These are phyloP conservation scores for Jacana jacana DNA, from an alignment of 2,113 vertebrate genomes.

Conservation along the genomic window DNA sequence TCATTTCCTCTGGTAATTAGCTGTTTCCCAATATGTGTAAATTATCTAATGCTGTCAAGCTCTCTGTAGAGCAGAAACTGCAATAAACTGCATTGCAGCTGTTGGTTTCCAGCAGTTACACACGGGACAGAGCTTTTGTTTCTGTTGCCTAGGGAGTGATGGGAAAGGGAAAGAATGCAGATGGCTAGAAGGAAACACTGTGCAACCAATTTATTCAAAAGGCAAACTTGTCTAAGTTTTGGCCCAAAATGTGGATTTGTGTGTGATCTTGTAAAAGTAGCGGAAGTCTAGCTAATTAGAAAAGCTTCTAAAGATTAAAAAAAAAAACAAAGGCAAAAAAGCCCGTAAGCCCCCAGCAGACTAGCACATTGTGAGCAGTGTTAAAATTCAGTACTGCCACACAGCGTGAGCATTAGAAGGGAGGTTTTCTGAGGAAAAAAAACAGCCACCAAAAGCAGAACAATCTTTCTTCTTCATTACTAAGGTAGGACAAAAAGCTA, in stretches of 20 bases:
- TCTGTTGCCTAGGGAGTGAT: conserved; percentile 64
- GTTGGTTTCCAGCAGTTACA: conserved; percentile 19
- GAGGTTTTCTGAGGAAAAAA: background rate
- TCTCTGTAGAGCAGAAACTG: background rate
- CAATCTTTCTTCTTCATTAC: background rate
- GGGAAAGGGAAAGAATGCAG: conserved; percentile 40
- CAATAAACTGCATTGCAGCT: conserved; percentile 14
- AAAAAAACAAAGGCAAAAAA: background rate
- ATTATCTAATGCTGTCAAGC: conserved; percentile 5
- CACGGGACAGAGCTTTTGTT: conserved; percentile 57
- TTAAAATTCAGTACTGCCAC: conserved; percentile 5
- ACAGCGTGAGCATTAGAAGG: background rate
- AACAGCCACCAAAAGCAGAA: background rate
- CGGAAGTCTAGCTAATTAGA: conserved; percentile 50
- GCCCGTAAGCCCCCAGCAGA: background rate
- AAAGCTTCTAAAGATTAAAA: background rate
- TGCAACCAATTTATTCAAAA: background rate
- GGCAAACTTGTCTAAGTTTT: conserved; percentile 39
- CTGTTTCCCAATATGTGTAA: conserved; percentile 42
- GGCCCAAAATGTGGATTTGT: conserved; percentile 29
- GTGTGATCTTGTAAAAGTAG: conserved; percentile 53
- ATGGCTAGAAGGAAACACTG: conserved; percentile 25
- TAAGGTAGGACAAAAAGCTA: background rate
- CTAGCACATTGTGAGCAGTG: background rate
- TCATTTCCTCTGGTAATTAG: conserved; percentile 56